Percentiles rank a stretch among this genome's conserved stretches.
These are phyloP conservation scores for Corythornis madagascariensis DNA, from an alignment of 2,113 vertebrate genomes.

Conservation along the genomic window DNA sequence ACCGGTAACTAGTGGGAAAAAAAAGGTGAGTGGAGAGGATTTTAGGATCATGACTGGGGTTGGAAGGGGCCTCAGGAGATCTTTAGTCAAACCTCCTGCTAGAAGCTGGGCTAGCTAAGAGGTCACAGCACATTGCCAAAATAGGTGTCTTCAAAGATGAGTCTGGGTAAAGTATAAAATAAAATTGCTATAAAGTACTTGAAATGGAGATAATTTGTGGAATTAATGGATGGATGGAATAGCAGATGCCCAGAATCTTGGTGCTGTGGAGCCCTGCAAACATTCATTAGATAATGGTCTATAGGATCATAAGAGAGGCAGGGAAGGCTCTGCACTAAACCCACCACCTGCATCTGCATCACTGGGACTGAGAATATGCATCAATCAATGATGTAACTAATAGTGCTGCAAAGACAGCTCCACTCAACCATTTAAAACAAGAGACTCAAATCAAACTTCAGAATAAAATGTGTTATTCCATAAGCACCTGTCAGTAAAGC, in stretches of 20 bases:
- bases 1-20: neutral
- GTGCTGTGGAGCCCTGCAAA: neutral
- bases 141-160: neutral
- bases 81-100: neutral
- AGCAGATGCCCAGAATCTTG: neutral
- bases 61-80: neutral
- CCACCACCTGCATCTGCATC: neutral
- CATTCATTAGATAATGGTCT: neutral
- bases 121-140: neutral
- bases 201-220: neutral
- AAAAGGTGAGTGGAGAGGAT: neutral
- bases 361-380: neutral
- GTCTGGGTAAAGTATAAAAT: neutral
- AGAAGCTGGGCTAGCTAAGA: neutral
- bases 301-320: neutral
- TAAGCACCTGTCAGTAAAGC: neutral
- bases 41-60: neutral
- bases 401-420: neutral
- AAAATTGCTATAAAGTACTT: neutral
- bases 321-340: neutral
- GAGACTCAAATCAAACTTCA: neutral
- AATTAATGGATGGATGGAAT: neutral
- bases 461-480: neutral
- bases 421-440: neutral
- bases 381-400: neutral